Evolutionary conservation across 1,140 invertebrate genomes (phyloP).

Genomic region (Bombus affinis): DNA sequence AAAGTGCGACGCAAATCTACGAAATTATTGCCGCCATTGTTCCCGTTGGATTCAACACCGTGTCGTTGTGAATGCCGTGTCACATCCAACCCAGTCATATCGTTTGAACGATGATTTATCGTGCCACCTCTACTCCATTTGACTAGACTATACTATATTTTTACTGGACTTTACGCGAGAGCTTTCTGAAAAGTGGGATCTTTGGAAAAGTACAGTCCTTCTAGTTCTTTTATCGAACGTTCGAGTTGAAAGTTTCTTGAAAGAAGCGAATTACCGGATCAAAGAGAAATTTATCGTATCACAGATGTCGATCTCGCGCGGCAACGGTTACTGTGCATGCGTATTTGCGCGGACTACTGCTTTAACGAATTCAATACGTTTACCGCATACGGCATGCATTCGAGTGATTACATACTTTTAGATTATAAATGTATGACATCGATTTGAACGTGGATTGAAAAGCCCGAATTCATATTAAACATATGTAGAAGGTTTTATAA

Average conservation of each 20-base stretch:
- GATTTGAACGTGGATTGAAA: no score
- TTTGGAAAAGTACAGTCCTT: not conserved
- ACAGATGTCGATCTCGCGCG: not conserved
- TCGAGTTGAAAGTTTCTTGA: not conserved
- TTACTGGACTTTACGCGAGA: no score
- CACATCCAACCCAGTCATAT: not conserved
- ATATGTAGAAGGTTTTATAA: no score
- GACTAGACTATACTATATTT: not conserved
- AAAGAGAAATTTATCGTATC: not conserved
- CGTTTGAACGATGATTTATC: conserved; percentile 25
- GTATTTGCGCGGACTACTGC: no score
- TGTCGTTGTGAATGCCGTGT: not conserved
- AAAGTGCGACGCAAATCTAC: not conserved
- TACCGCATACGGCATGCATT: no score
- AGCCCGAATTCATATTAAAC: no score
- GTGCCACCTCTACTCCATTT: not conserved
- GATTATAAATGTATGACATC: no score
- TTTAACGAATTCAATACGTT: no score
- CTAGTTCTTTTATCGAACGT: not conserved
- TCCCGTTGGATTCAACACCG: not conserved
- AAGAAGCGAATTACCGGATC: not conserved
- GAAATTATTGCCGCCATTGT: conserved; percentile 31
- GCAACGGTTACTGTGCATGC: not conserved
- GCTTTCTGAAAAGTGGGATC: not conserved
- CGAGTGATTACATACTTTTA: no score